Base-by-base conservation (phyloP, 2,797 vertebrate species). In the Trachurus trachurus region DNA sequence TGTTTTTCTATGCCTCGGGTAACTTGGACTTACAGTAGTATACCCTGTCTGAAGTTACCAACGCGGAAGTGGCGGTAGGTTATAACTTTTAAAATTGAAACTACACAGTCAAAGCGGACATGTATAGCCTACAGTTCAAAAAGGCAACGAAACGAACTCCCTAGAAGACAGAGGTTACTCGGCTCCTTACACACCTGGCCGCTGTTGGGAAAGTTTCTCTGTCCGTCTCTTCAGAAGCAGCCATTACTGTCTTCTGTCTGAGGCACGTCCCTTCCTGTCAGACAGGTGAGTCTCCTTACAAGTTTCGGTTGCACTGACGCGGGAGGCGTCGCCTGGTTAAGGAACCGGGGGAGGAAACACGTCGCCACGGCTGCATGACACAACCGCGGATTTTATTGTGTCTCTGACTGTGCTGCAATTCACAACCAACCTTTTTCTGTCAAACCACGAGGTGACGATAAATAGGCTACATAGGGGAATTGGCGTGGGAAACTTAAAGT, bases 11-110 rank as follows among this genome's bases (percentile, higher is more conserved):
- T 12, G 59, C n/a, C 49, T 17, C n/a, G 8, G 3, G 0, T 3
- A 2, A 47, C 9, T n/a, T 5, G 11, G n/a, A 53, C 9, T 15
- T 17, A 1, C 5, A 15, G 6, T 10, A 0, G 1, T 39, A n/a
- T 5, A 22, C 3, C 19, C 37, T 19, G 8, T 2, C 0, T 4
- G 2, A 3, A 31, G 9, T n/a, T 45, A 15, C 3, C 1, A 72
- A 87, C 66, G 71, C 86, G 89, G 88, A 91, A 91, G 59, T 62
- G 1, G 0, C 42, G 12, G 0, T 5, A 0, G 0, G 0, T 17
- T 39, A 4, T 0, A 7, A 31, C 6, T 49, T 61, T 21, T 5
- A 26, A 57, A 12, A 37, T 19, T 6, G 22, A 63, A 40, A 45
- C 6, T 1, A 9, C 16, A 1, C 0, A n/a, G n/a, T n/a, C n/a